A percentile compares a stretch with the other conserved stretches of the same genome.
These are phyloP conservation scores for Nasonia vitripennis DNA, from an alignment of 1,140 invertebrate genomes.

Conservation along the genomic window DNA sequence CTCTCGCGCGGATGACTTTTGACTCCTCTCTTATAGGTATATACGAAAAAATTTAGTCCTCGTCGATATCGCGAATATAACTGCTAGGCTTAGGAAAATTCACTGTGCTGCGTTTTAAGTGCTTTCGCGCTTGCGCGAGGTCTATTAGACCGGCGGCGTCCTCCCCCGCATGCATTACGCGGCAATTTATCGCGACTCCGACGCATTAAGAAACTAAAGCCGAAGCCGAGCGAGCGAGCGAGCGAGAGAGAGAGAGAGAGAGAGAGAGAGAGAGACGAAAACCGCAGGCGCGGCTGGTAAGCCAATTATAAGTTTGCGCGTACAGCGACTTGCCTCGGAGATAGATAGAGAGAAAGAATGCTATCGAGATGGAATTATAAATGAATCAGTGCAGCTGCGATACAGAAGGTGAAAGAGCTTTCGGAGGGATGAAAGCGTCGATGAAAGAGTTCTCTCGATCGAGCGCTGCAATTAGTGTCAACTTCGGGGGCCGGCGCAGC, in stretches of 20 bases:
- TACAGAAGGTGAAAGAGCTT: conserved; percentile 2
- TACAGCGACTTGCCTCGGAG: neutral
- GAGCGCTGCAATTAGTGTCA: conserved; percentile 48
- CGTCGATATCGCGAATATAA: no score
- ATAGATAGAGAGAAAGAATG: neutral
- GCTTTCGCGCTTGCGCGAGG: no score
- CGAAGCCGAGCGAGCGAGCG: neutral
- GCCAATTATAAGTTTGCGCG: conserved; percentile 5
- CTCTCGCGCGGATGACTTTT: no score
- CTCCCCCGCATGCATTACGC: neutral
- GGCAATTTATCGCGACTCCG: neutral
- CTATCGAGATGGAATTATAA: conserved; percentile 4
- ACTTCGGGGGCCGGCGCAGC: neutral
- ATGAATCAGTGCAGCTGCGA: neutral
- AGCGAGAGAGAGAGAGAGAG: neutral
- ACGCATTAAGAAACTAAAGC: neutral
- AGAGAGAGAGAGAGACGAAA: neutral
- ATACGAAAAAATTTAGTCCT: no score
- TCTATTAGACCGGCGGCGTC: neutral
- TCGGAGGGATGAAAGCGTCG: neutral
- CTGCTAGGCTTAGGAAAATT: no score
- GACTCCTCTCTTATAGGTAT: no score
- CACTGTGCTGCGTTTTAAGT: no score
- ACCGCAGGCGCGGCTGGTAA: neutral
- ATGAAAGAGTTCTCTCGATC: conserved; percentile 36